Evolutionary conservation across 2,797 vertebrate genomes (phyloP).

Genomic region (Falco rusticolus): DNA sequence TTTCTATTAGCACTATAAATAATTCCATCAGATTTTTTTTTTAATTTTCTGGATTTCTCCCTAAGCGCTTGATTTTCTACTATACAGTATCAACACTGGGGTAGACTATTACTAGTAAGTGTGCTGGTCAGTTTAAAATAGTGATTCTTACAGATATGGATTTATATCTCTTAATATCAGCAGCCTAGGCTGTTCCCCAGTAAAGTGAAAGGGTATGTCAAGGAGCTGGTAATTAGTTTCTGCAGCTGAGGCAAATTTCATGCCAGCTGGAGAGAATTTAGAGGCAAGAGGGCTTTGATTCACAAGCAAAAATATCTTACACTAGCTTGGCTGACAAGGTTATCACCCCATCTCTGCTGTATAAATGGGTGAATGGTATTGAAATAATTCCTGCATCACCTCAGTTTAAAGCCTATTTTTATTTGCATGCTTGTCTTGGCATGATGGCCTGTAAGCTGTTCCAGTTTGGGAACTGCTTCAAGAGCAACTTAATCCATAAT

Average conservation of each 20-base stretch:
- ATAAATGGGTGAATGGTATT: neutral
- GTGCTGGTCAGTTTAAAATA: neutral
- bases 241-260: slow-evolving; percentile 50
- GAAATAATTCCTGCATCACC: neutral
- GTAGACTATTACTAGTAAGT: neutral
- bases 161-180: neutral
- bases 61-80: neutral
- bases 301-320: neutral
- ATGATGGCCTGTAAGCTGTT: neutral
- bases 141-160: neutral
- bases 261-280: slow-evolving; percentile 37
- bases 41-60: neutral
- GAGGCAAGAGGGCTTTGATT: slow-evolving; percentile 16
- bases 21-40: neutral
- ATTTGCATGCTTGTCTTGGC: neutral
- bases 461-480: neutral
- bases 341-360: neutral
- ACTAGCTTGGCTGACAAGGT: neutral
- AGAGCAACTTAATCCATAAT: neutral
- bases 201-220: slow-evolving; percentile 13
- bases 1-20: slow-evolving; percentile 4
- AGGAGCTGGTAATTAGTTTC: slow-evolving; percentile 36
- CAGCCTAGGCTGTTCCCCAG: neutral
- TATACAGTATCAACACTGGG: neutral
- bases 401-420: neutral